These are phyloP conservation scores for Esox niger DNA, from an alignment of 2,113 vertebrate species.

Conservation along the genomic window DNA sequence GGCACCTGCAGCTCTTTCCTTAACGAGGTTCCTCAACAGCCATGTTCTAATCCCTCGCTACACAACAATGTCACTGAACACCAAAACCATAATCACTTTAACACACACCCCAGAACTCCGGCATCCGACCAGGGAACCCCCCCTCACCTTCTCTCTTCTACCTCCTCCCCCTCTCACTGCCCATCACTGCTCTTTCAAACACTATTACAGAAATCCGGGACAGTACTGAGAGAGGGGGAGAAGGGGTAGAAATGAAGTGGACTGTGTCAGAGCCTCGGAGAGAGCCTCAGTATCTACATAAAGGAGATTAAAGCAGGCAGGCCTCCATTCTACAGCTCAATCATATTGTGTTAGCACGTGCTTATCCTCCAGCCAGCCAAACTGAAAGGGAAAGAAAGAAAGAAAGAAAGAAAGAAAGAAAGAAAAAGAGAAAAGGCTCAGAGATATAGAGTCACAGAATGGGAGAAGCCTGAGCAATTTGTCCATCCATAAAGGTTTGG, in stretches of 20 bases:
- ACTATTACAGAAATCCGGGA: constrained; percentile 17
- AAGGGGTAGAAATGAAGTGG: constrained; percentile 73
- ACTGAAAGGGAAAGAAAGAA: constrained; percentile 91
- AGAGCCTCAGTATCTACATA: constrained; percentile 90
- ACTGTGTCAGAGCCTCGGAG: constrained; percentile 80
- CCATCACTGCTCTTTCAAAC: background rate
- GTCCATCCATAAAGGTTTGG: constrained; percentile 87
- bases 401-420: constrained; percentile 30
- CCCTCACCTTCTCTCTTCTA: constrained; percentile 10
- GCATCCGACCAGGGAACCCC: background rate
- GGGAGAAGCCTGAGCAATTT: constrained; percentile 91
- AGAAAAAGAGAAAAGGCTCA: constrained; percentile 32
- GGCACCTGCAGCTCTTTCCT: constrained; percentile 62
- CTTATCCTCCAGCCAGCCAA: constrained; percentile 94
- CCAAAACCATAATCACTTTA: background rate
- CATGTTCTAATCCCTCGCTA: constrained; percentile 82
- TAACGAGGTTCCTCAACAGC: constrained; percentile 74
- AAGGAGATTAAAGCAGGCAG: constrained; percentile 93
- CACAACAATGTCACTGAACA: constrained; percentile 74
- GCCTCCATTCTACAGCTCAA: constrained; percentile 97
- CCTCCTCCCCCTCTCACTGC: background rate
- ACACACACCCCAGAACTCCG: background rate
- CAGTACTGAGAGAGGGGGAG: constrained; percentile 29
- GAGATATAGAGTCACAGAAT: constrained; percentile 87
- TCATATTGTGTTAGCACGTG: constrained; percentile 93